A percentile compares a stretch with the other conserved stretches of the same genome.
phyloP scores from a whole-genome alignment of 2,113 vertebrate species.

The Peromyscus californicus region DNA sequence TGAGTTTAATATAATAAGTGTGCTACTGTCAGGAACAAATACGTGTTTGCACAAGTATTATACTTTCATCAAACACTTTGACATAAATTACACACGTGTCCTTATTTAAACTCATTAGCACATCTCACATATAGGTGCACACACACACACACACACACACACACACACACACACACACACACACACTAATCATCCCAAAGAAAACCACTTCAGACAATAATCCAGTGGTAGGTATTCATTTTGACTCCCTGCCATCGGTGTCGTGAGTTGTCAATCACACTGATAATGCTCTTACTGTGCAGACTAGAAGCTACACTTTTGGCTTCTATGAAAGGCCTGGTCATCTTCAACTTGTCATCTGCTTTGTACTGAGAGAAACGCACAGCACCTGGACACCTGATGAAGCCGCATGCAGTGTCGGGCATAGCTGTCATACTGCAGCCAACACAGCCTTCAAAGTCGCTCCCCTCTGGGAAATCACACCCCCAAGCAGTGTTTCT shows the following conservation, averaged over 20 bases:
- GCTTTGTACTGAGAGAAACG: slow-evolving; percentile 35
- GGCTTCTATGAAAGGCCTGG: slow-evolving; percentile 37
- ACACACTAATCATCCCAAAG: background rate
- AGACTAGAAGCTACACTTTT: slow-evolving; percentile 58
- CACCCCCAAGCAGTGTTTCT: background rate
- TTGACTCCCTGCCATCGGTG: background rate
- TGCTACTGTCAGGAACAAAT: slow-evolving; percentile 62
- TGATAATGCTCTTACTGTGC: slow-evolving; percentile 58
- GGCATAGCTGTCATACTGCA: slow-evolving; percentile 17
- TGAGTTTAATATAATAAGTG: slow-evolving; percentile 40
- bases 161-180: background rate
- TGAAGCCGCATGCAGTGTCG: background rate
- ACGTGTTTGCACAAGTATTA: background rate
- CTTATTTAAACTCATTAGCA: background rate
- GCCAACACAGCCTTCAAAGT: slow-evolving; percentile 31
- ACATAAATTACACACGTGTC: background rate
- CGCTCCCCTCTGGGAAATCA: background rate
- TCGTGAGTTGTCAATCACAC: slow-evolving; percentile 37
- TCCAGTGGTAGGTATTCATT: background rate
- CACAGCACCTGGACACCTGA: background rate
- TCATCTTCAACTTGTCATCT: slow-evolving; percentile 69
- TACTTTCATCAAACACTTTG: background rate
- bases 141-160: too few relatives aligned
- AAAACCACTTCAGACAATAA: background rate
- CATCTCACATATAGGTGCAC: accelerated